A percentile compares a stretch with the other conserved stretches of the same genome.
These are phyloP conservation scores for Vireo altiloquus DNA, from an alignment of 2,113 vertebrate species.

Conservation along the genomic window DNA sequence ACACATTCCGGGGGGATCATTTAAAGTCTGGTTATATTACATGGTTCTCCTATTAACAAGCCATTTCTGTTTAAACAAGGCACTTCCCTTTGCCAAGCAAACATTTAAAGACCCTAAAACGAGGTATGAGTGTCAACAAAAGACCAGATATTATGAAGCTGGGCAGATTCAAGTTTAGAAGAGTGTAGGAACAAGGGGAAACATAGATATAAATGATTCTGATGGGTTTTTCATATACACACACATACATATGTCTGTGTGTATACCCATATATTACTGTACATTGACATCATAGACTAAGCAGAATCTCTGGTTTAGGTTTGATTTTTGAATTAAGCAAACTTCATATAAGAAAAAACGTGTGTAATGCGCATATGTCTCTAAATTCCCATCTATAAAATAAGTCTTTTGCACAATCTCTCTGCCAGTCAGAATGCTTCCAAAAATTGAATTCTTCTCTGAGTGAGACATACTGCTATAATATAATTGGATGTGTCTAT, in stretches of 20 bases:
- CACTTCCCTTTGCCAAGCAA: constrained; percentile 32
- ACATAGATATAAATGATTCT: neutral
- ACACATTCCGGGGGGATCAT: constrained; percentile 26
- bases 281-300: neutral
- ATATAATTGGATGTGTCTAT: neutral
- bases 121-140: neutral
- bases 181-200: neutral
- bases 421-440: neutral
- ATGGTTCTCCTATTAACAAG: constrained; percentile 37
- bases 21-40: constrained; percentile 52
- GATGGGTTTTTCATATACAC: neutral
- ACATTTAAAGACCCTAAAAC: constrained; percentile 25
- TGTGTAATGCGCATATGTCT: neutral
- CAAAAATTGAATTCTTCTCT: neutral
- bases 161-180: neutral
- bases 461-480: neutral
- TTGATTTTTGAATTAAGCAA: neutral
- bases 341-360: neutral
- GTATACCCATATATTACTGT: neutral
- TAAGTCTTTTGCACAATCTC: neutral
- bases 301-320: neutral
- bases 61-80: constrained; percentile 27
- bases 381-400: neutral
- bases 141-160: neutral
- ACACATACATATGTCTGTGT: neutral